Evolutionary conservation across 1,140 invertebrate genomes (phyloP).

Genomic region (Drosophila sucinea): DNA sequence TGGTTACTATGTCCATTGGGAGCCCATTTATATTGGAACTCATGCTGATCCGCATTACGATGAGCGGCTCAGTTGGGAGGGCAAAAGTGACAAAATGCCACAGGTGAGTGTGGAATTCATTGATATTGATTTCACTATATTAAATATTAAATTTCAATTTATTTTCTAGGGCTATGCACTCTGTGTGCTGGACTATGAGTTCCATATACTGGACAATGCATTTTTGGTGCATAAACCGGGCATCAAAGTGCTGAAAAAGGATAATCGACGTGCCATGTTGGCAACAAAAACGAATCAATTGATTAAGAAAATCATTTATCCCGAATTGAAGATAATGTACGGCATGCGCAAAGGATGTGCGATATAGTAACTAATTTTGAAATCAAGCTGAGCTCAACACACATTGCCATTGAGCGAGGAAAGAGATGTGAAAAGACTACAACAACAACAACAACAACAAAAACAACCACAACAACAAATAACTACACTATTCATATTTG

Average conservation of each 20-base stretch:
- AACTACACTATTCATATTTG: conserved; percentile 65
- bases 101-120: conserved; percentile 87
- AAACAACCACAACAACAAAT: conserved; percentile 39
- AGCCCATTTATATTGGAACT: conserved; percentile 94
- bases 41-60: conserved; percentile 94
- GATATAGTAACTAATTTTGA: conserved; percentile 86
- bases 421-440: conserved; percentile 64
- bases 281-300: conserved; percentile 91
- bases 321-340: conserved; percentile 92
- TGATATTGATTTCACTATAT: too few species aligned
- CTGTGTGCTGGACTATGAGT: conserved; percentile 94
- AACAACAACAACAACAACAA: conserved; percentile 48
- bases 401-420: conserved; percentile 30
- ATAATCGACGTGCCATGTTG: conserved; percentile 89
- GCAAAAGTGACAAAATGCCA: conserved; percentile 96
- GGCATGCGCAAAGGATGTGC: conserved; percentile 91
- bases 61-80: conserved; percentile 94
- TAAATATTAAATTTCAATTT: conserved; percentile 35
- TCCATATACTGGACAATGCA: conserved; percentile 94
- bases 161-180: conserved; percentile 91
- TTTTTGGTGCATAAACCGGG: conserved; percentile 94
- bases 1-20: conserved; percentile 93
- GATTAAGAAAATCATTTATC: conserved; percentile 92
- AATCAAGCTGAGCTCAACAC: conserved; percentile 65
- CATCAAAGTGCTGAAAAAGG: conserved; percentile 91